Conservation (phyloP, 2,888 invertebrate species). For the Horisme vitalbata region DNA sequence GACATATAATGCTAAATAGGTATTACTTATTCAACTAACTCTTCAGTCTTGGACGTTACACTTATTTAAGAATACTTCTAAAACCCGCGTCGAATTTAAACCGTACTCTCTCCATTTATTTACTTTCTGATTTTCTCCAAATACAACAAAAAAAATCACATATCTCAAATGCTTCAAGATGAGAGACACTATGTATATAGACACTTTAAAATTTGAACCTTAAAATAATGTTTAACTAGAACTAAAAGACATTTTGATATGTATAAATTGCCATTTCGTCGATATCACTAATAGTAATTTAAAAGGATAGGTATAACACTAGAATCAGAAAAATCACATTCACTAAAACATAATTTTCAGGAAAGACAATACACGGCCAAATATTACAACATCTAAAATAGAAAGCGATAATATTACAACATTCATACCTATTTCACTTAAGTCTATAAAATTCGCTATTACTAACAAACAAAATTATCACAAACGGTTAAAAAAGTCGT, state of each 20-base stretch:
- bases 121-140: slow-evolving; percentile 21
- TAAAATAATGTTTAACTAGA: slow-evolving; percentile 28
- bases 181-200: slow-evolving; percentile 29
- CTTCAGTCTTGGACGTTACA: slow-evolving; percentile 83
- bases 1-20: slow-evolving; percentile 80
- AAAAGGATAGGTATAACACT: slow-evolving; percentile 48
- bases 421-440: slow-evolving; percentile 57
- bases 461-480: slow-evolving; percentile 67
- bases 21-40: slow-evolving; percentile 80
- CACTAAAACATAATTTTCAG: slow-evolving; percentile 64
- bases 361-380: slow-evolving; percentile 64
- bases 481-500: slow-evolving; percentile 69
- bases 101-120: slow-evolving; percentile 47
- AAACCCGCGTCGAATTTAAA: slow-evolving; percentile 77
- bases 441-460: slow-evolving; percentile 58
- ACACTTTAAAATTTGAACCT: slow-evolving; percentile 45
- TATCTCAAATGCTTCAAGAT: slow-evolving; percentile 36
- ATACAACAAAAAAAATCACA: slow-evolving; percentile 42
- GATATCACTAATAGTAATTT: slow-evolving; percentile 29
- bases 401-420: slow-evolving; percentile 71
- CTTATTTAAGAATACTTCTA: slow-evolving; percentile 80
- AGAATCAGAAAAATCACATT: slow-evolving; percentile 67
- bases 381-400: slow-evolving; percentile 72
- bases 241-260: slow-evolving; percentile 41
- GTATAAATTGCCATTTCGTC: slow-evolving; percentile 34